phyloP scores from a whole-genome alignment of 2,113 vertebrate species.

The Parus major region DNA sequence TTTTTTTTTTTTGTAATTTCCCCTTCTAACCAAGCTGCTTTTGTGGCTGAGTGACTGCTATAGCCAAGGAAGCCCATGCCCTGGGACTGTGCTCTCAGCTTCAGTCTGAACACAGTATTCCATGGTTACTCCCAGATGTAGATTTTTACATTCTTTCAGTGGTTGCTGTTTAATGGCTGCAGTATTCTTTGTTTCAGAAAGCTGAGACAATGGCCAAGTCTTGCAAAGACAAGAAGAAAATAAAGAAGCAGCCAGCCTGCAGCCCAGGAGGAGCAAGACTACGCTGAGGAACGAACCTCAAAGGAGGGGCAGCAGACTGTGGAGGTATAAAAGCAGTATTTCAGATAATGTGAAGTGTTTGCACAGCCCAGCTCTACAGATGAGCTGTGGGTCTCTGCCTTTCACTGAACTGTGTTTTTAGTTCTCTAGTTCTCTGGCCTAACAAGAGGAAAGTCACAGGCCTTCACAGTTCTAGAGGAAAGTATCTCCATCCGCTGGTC shows the following conservation, averaged over 20 bases:
- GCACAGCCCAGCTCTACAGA: neutral
- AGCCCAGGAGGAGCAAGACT: slow-evolving; percentile 56
- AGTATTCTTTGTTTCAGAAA: slow-evolving; percentile 46
- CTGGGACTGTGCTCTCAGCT: neutral
- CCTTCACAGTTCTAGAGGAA: neutral
- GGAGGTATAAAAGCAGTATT: neutral
- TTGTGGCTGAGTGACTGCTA: neutral
- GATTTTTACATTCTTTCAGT: neutral
- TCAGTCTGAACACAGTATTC: neutral
- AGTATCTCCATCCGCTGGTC: neutral
- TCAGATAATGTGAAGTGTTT: neutral
- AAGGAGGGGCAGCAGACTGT: accelerated
- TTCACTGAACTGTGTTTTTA: neutral
- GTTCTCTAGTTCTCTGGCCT: neutral
- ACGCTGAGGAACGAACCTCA: neutral
- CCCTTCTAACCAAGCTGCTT: neutral
- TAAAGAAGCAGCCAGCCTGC: slow-evolving; percentile 51
- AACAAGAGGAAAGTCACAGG: neutral
- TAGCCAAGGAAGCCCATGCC: neutral
- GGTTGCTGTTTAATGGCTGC: neutral
- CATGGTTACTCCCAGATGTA: neutral
- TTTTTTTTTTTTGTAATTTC: neutral
- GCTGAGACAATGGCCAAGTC: neutral
- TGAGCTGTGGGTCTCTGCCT: neutral
- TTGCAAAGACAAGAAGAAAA: slow-evolving; percentile 61